phyloP scores from a whole-genome alignment of 2,797 vertebrate genomes.

The Pseudomugil gertrudae region DNA sequence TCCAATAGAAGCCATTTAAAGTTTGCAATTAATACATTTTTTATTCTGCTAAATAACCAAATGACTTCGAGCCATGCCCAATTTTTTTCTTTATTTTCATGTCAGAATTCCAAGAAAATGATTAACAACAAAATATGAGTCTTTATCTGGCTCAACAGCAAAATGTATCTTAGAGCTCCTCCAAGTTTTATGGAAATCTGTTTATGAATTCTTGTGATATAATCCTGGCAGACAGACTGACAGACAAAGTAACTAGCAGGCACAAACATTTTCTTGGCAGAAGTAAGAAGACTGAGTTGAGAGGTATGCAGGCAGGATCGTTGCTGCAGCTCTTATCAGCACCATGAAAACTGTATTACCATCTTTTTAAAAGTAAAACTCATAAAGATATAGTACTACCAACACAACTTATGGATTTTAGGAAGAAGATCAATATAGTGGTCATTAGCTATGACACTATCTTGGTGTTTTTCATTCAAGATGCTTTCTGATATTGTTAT shows the following conservation, averaged over 20 bases:
- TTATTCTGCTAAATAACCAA: conserved; percentile 13
- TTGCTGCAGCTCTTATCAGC: conserved; percentile 61
- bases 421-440: neutral
- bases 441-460: conserved; percentile 23
- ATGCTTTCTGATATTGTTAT: neutral
- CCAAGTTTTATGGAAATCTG: conserved; percentile 41
- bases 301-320: conserved; percentile 60
- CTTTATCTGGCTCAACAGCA: conserved; percentile 31
- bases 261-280: conserved; percentile 67
- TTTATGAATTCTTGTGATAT: conserved; percentile 51
- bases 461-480: conserved; percentile 1
- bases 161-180: conserved; percentile 29
- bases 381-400: conserved; percentile 12
- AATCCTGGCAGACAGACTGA: conserved; percentile 43
- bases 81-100: conserved; percentile 7
- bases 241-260: conserved; percentile 57
- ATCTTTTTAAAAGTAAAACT: conserved; percentile 36
- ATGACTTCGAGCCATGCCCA: conserved; percentile 16
- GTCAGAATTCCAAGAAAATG: neutral
- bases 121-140: conserved; percentile 14
- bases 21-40: conserved; percentile 13
- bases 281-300: conserved; percentile 42
- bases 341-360: conserved; percentile 47
- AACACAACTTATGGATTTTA: conserved; percentile 12
- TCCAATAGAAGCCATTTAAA: conserved; percentile 13